A percentile compares a stretch with the other conserved stretches of the same genome.
Evolutionary conservation across 2,888 invertebrate species (phyloP).

Genomic region (Blomia tropicalis): DNA sequence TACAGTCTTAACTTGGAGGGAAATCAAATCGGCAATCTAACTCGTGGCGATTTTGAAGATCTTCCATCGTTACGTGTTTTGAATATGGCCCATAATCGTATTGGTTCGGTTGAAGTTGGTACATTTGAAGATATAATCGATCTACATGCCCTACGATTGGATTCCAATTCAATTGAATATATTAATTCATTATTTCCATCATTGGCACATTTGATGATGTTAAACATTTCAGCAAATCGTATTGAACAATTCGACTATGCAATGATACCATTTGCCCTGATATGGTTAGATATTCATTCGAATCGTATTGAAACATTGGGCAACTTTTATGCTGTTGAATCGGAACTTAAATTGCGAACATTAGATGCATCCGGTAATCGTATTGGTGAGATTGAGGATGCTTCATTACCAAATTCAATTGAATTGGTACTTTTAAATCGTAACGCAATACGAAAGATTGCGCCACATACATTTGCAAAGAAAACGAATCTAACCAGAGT

Average conservation of each 20-base stretch:
- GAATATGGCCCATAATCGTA: constrained; percentile 70
- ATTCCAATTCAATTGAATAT: constrained; percentile 64
- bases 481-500: constrained; percentile 74
- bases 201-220: constrained; percentile 66
- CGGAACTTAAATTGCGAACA: constrained; percentile 59
- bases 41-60: constrained; percentile 58
- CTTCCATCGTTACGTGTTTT: constrained; percentile 54
- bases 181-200: constrained; percentile 66
- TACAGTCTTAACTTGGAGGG: constrained; percentile 76
- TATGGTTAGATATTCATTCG: constrained; percentile 79
- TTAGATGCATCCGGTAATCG: constrained; percentile 80
- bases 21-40: constrained; percentile 67
- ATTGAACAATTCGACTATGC: constrained; percentile 75
- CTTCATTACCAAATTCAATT: constrained; percentile 63
- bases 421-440: constrained; percentile 67
- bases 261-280: constrained; percentile 60
- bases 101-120: constrained; percentile 58
- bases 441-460: constrained; percentile 66
- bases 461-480: constrained; percentile 72
- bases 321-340: constrained; percentile 67
- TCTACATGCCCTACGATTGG: constrained; percentile 70
- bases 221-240: constrained; percentile 79
- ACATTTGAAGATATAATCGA: constrained; percentile 55
- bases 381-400: constrained; percentile 46
- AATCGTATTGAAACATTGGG: constrained; percentile 64